Conservation (phyloP, 2,797 vertebrate genomes). For the Poliocrania exsul region DNA sequence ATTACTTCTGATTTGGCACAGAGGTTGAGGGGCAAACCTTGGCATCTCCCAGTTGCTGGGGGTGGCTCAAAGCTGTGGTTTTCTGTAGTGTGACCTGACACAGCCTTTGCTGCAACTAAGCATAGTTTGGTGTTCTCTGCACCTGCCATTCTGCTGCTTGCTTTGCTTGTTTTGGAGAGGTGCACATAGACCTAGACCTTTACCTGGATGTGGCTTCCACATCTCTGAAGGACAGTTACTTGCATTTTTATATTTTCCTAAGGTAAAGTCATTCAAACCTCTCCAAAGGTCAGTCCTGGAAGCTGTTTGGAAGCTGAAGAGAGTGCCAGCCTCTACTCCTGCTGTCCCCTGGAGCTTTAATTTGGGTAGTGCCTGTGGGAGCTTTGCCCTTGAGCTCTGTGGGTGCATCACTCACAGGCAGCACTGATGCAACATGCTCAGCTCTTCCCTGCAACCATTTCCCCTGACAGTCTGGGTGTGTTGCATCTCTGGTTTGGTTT, state of each 20-base stretch:
- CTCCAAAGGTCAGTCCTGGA: not conserved
- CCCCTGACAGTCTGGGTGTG: not conserved
- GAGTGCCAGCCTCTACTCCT: rapidly evolving
- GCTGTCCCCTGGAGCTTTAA: not conserved
- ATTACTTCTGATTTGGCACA: rapidly evolving
- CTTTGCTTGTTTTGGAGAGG: rapidly evolving
- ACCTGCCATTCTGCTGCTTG: not conserved
- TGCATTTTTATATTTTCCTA: not conserved
- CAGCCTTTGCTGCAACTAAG: not conserved
- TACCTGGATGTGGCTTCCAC: not conserved
- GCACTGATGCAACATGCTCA: rapidly evolving
- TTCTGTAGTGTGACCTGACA: not conserved
- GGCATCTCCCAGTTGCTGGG: not conserved
- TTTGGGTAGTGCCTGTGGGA: not conserved
- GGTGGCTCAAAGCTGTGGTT: not conserved
- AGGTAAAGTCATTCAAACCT: not conserved
- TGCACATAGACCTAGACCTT: not conserved
- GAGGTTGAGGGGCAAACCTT: not conserved
- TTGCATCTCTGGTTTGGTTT: not conserved
- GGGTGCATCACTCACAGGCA: not conserved
- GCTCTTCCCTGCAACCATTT: rapidly evolving
- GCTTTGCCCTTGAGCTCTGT: not conserved
- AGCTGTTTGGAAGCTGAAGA: not conserved
- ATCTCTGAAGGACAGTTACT: rapidly evolving
- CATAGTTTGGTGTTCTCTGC: not conserved